Conservation (phyloP, 2,113 vertebrate genomes). For the Ptilonorhynchus violaceus region DNA sequence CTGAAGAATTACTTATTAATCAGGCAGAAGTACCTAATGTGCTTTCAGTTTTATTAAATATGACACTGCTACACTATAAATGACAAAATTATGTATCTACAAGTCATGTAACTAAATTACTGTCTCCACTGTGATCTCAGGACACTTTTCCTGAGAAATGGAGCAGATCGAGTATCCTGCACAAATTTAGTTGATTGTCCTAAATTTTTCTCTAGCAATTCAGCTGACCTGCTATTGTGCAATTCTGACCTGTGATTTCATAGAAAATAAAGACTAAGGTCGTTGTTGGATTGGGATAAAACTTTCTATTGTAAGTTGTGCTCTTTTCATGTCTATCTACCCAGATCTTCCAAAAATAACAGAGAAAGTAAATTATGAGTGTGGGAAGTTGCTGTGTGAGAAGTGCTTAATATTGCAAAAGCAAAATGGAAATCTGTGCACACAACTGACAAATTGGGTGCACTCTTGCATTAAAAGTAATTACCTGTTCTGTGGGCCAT, state of each 20-base stretch:
- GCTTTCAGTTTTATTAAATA: background rate
- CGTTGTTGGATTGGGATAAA: background rate
- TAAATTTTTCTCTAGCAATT: background rate
- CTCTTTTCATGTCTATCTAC: background rate
- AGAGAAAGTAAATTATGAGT: background rate
- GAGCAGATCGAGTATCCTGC: background rate
- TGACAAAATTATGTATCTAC: background rate
- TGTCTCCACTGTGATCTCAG: background rate
- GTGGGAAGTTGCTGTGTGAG: background rate
- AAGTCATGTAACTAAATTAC: background rate
- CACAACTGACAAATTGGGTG: background rate
- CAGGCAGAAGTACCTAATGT: background rate
- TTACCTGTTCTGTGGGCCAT: background rate
- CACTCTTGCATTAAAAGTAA: background rate
- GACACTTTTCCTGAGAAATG: background rate
- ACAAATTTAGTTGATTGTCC: background rate
- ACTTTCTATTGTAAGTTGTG: background rate
- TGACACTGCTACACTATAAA: background rate
- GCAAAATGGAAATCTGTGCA: background rate
- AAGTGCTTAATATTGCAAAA: background rate
- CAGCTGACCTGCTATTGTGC: background rate
- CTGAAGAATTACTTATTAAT: background rate
- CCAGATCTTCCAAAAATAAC: background rate
- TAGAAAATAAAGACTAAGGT: background rate
- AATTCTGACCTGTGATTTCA: slow-evolving; percentile 7